These are phyloP conservation scores for Anarhynchus alexandrinus DNA, from an alignment of 2,113 vertebrate species.

Conservation along the genomic window DNA sequence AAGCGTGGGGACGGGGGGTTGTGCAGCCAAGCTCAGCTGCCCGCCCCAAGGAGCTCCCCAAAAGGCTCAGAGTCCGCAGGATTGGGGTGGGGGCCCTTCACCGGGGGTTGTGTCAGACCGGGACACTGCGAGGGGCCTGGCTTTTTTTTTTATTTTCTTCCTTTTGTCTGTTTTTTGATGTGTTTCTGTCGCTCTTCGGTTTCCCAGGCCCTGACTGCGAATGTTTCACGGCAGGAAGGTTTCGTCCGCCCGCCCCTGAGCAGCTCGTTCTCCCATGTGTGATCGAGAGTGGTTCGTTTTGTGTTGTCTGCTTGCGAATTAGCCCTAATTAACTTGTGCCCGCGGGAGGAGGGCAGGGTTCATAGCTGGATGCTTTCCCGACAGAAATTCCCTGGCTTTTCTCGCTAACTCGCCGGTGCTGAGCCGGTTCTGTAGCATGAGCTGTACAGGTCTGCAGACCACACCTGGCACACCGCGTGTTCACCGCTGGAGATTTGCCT, in stretches of 20 bases:
- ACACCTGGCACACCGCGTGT: fast-evolving
- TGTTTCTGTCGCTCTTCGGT: not conserved
- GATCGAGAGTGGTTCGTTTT: not conserved
- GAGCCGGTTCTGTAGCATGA: not conserved
- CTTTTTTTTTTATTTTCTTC: not conserved
- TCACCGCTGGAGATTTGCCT: not conserved
- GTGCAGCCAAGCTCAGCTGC: too few species aligned
- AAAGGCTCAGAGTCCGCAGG: too few species aligned
- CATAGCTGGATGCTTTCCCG: not conserved
- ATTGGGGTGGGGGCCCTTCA: too few species aligned
- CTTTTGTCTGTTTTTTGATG: not conserved
- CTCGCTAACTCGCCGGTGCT: fast-evolving
- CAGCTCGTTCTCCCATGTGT: not conserved
- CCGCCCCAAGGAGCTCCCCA: too few species aligned
- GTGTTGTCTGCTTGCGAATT: not conserved
- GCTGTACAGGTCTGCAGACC: not conserved
- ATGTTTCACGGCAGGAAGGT: not conserved
- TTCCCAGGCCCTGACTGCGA: fast-evolving
- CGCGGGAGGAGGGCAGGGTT: not conserved
- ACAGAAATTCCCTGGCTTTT: not conserved
- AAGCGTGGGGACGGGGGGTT: too few species aligned
- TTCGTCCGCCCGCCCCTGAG: fast-evolving
- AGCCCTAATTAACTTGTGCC: not conserved
- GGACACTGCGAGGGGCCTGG: not conserved
- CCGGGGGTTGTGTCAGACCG: too few species aligned